A percentile compares a stretch with the other conserved stretches of the same genome.
These are phyloP conservation scores for Cantharis rustica DNA, from an alignment of 2,888 invertebrate genomes.

Conservation along the genomic window DNA sequence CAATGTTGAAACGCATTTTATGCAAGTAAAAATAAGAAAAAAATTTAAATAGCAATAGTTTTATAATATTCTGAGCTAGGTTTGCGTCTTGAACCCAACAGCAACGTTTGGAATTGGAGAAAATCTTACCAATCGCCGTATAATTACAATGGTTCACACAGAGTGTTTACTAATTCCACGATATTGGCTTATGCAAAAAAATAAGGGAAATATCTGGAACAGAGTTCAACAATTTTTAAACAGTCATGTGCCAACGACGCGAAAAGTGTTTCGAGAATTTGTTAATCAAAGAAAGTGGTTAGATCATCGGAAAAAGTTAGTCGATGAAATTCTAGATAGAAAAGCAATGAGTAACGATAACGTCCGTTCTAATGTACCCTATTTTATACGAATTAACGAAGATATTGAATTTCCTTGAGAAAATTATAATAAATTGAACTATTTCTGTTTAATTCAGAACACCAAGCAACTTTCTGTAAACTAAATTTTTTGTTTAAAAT, in stretches of 20 bases:
- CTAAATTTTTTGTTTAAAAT: too few relatives aligned
- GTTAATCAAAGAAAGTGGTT: slow-evolving; percentile 63
- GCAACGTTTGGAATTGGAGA: slow-evolving; percentile 76
- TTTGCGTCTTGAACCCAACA: slow-evolving; percentile 63
- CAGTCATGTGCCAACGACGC: slow-evolving; percentile 63
- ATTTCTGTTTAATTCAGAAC: too few relatives aligned
- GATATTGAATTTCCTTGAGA: not conserved
- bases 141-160: slow-evolving; percentile 67
- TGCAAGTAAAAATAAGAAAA: slow-evolving; percentile 48
- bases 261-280: slow-evolving; percentile 62
- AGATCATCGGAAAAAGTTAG: slow-evolving; percentile 59
- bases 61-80: slow-evolving; percentile 40
- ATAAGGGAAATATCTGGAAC: slow-evolving; percentile 69
- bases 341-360: slow-evolving; percentile 12
- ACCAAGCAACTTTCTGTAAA: too few relatives aligned
- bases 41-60: too few relatives aligned
- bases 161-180: slow-evolving; percentile 72
- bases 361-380: slow-evolving; percentile 27
- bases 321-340: slow-evolving; percentile 56
- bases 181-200: slow-evolving; percentile 70
- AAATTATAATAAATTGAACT: not conserved
- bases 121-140: slow-evolving; percentile 64
- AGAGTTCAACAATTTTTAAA: slow-evolving; percentile 65
- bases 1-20: slow-evolving; percentile 50
- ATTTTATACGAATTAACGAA: slow-evolving; percentile 31